phyloP scores from a whole-genome alignment of 2,797 vertebrate species.

The Paratrypauchen microcephalus region DNA sequence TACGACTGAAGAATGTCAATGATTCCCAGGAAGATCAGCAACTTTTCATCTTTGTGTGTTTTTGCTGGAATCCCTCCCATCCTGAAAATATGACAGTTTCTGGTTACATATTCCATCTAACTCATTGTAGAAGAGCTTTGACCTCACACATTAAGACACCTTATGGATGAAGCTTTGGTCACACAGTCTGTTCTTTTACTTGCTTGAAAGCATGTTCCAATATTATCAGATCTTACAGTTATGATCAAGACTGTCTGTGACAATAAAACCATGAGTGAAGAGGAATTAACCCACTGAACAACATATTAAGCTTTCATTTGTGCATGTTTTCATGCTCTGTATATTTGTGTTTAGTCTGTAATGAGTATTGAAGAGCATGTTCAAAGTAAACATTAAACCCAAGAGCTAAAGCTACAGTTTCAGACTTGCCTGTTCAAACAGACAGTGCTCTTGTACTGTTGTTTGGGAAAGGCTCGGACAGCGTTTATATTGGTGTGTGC shows the following conservation, averaged over 20 bases:
- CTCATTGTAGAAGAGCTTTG: neutral
- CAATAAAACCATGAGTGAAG: neutral
- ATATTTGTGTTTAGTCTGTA: neutral
- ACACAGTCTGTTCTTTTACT: neutral
- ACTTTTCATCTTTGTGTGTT: conserved; percentile 91
- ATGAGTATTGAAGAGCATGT: neutral
- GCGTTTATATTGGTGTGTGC: conserved; percentile 42
- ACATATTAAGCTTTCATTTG: neutral
- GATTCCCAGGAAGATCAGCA: conserved; percentile 96
- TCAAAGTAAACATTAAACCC: neutral
- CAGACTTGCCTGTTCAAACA: conserved; percentile 36
- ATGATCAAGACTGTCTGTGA: neutral
- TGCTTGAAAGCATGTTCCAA: neutral
- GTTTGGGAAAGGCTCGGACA: conserved; percentile 49
- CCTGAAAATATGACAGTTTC: conserved; percentile 67
- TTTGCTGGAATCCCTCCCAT: conserved; percentile 98
- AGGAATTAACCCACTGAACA: neutral
- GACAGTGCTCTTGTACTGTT: conserved; percentile 31
- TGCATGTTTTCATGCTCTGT: neutral
- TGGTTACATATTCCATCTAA: neutral
- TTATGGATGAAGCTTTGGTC: neutral
- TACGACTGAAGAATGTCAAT: conserved; percentile 98
- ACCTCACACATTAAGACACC: neutral
- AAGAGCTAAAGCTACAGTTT: conserved; percentile 9
- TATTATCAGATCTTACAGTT: neutral